Conservation (phyloP, 2,113 vertebrate genomes). For the Heteronetta atricapilla region DNA sequence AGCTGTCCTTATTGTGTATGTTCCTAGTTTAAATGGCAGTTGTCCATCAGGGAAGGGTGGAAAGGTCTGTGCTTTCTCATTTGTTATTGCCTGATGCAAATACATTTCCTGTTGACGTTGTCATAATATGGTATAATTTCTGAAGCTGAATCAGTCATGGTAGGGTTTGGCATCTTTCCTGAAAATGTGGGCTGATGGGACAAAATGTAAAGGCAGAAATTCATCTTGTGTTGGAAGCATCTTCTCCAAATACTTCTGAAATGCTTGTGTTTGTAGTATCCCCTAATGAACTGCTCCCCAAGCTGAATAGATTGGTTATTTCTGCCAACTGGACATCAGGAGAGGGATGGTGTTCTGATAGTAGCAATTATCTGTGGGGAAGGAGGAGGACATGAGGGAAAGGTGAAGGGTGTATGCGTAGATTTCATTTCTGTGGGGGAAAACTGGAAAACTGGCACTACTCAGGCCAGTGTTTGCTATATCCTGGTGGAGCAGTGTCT, state of each 20-base stretch:
- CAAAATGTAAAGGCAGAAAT: not conserved
- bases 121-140: conserved; percentile 49
- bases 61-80: conserved; percentile 27
- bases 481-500: not conserved
- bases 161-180: conserved; percentile 4
- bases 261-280: not conserved
- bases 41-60: conserved; percentile 25
- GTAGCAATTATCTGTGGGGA: not conserved
- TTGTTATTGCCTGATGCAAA: conserved; percentile 52
- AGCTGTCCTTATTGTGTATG: not conserved
- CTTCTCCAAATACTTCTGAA: not conserved
- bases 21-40: not conserved
- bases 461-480: not conserved
- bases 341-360: not conserved
- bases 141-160: not conserved
- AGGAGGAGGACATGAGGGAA: not conserved
- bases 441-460: not conserved
- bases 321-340: not conserved
- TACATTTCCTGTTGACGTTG: conserved; percentile 54
- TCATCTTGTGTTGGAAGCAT: not conserved
- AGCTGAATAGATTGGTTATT: not conserved
- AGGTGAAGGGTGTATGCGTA: not conserved
- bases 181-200: not conserved
- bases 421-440: not conserved
- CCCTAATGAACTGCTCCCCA: not conserved